Base-by-base conservation (phyloP, 1,140 invertebrate species). In the Danaus plexippus region DNA sequence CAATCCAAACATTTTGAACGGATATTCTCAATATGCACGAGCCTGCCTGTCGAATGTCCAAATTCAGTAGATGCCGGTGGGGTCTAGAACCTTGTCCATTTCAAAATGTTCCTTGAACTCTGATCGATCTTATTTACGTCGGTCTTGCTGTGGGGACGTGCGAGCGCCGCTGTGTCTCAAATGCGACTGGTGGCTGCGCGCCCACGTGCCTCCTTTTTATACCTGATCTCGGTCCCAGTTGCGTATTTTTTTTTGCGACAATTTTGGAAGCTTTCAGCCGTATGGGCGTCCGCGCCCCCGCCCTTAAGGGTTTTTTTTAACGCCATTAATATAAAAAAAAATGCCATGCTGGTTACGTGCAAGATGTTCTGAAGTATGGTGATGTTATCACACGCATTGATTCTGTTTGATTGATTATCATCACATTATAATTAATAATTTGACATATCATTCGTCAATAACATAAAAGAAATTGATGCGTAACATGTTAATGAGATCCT, bases 241-340 rank as follows among this genome's bases (percentile, higher is more conserved):
- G 79, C 77, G 73, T 70, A 76, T 83, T 79, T 85, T 82, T 85
- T 84, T 78, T 79, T 77, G 69, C 78, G 84, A 78, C 71, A 74
- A 84, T 80, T 86, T 86, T 84, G 80, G 80, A 83, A 84, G 80
- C 80, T 85, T 85, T 85, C 79, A 82, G 80, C 75, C 68, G 75
- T 72, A 75, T 80, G 75, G 78, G 73, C 73, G 75, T 74, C 53
- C 51, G 71, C 78, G 71, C 80, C 78, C 80, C 73, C 74, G 75
- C 82, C 78, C 77, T 81, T 73, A 32, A 64, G 40, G 44, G n/a
- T n/a, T 76, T 75, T 79, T 74, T 74, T 70, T 73, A 69, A 67
- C 64, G 49, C 55, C 61, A 50, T 53, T 52, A 69, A n/a, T n/a
- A n/a, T n/a, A n/a, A n/a, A 67, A 76, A 77, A 79, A 80, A 70